Base-by-base conservation (phyloP, 2,797 vertebrate species). In the Petrocephalus sullivani region DNA sequence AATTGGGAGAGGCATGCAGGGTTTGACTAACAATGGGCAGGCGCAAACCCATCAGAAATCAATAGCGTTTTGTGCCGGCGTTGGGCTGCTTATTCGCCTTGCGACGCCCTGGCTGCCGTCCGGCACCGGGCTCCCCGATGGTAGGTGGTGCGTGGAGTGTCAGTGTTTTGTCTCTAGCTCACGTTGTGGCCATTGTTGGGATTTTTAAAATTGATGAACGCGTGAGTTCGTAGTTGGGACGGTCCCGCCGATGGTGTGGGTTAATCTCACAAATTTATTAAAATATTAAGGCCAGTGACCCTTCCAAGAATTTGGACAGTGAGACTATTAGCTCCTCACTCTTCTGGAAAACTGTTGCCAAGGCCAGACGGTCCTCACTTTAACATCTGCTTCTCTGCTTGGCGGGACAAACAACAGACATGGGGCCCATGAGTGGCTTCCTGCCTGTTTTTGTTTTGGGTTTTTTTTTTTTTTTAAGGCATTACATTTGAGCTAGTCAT, bases 1-100 rank as follows among this genome's bases (percentile, higher is more conserved):
- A 78, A 92, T 87, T 86, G 85, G 88, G 91, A 90, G 91, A 86
- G 89, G 83, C 89, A 89, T 93, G 89, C 92, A 51, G 54, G 89
- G 51, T 86, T 91, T 92, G 91, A 23, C 54, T 8, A 53, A 53
- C 7, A 84, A 75, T 41, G 4, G 83, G 82, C 88, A 86, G 49
- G 23, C 33, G 51, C 82, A 71, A 19, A 61, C 88, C 19, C 61
- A 49, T 86, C 14, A 90, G 89, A 91, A 90, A 92, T 87, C 90
- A 89, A 61, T 37, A 37, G 58, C 14, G 89, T 89, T 87, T 85
- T 91, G 88, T 91, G 89, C 88, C 90, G 90, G 54, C 51, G 14
- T 19, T 0, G 75, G 33, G 41, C 23, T 61, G n/a, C 57, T 41
- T 46, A 46, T 41, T 57, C 16, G 75, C 81, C 61, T 56, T 10